Evolutionary conservation across 1,140 invertebrate genomes (phyloP), one percentile per base, ranked within the genome.

Genomic region (Ceratina calcarata): DNA sequence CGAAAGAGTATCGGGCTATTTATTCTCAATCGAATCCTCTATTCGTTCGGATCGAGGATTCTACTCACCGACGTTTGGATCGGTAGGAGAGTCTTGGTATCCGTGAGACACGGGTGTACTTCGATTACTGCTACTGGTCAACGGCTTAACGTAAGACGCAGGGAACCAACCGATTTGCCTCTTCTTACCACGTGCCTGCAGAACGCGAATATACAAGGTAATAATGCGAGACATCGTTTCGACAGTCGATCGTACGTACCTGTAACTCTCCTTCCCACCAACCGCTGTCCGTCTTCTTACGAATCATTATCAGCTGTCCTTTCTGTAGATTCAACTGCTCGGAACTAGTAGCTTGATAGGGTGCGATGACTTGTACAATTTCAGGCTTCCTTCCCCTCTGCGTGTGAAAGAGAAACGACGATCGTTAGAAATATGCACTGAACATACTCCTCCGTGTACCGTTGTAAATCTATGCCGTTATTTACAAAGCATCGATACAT

Each of bases 191-290:
- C 98, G 98, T 16, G 97, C 95, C 95, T 96, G 0, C 2, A 20
- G 58, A 57, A 57, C 24, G 16, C 55, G n/a, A 51, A 4, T 74
- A 1, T n/a, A 49, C 4, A 32, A 10, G 4, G n/a, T n/a, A 15
- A 65, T 78, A 62, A 49, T 55, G 3, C 13, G 15, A 24, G 65
- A 65, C 0, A 75, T 57, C 1, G 0, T n/a, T 13, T 80, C 64
- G 24, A 55, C 20, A 3, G 32, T 20, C 45, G 4, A 67, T 69
- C 51, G 15, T 27, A 37, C n/a, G 18, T 73, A 94, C 98, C 94
- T 99, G 98, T 32, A 99, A 93, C 93, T 99, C 99, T 64, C 99
- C 99, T 94, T 99, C 99, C 99, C 99, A 99, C 99, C 99, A 99
- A 24, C 98, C 98, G 82, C 97, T 97, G 71, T 97, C 96, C 12